Evolutionary conservation across 2,888 invertebrate genomes (phyloP).

Genomic region (Trichogramma dendrolimi): DNA sequence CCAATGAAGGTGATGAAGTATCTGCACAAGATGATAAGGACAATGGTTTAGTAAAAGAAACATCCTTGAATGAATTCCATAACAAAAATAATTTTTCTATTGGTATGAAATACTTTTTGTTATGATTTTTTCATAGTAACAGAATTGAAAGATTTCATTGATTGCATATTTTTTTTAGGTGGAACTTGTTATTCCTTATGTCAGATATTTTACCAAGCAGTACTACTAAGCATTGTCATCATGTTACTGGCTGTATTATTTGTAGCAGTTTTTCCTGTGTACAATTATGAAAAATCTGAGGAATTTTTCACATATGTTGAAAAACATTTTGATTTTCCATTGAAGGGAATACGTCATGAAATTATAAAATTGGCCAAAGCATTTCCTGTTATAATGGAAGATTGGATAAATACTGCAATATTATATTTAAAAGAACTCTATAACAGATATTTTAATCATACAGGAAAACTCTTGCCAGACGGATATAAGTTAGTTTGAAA

Average conservation of each 20-base stretch:
- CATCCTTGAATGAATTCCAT: slow-evolving; percentile 5
- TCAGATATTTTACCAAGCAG: slow-evolving; percentile 21
- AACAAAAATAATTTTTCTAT: slow-evolving; percentile 10
- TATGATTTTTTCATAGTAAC: background rate
- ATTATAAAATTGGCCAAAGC: slow-evolving; percentile 30
- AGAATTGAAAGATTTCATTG: background rate
- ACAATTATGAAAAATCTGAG: slow-evolving; percentile 35
- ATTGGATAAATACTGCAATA: slow-evolving; percentile 26
- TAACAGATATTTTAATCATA: background rate
- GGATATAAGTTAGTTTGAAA: no score
- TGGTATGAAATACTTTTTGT: slow-evolving; percentile 14
- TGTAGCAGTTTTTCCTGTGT: slow-evolving; percentile 37
- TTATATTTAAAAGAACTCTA: background rate
- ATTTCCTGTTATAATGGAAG: slow-evolving; percentile 27
- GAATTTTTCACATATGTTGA: slow-evolving; percentile 36
- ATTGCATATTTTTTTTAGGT: slow-evolving; percentile 23
- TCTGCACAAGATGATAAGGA: slow-evolving; percentile 22
- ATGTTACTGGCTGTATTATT: slow-evolving; percentile 24
- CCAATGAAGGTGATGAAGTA: slow-evolving; percentile 18
- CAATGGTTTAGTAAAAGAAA: slow-evolving; percentile 10
- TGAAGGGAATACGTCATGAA: slow-evolving; percentile 38
- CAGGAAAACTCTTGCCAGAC: no score
- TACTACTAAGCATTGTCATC: no score
- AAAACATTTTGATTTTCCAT: slow-evolving; percentile 35
- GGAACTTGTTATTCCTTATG: slow-evolving; percentile 29